Base-by-base conservation (phyloP, 2,797 vertebrate genomes). In the Onychomys torridus region DNA sequence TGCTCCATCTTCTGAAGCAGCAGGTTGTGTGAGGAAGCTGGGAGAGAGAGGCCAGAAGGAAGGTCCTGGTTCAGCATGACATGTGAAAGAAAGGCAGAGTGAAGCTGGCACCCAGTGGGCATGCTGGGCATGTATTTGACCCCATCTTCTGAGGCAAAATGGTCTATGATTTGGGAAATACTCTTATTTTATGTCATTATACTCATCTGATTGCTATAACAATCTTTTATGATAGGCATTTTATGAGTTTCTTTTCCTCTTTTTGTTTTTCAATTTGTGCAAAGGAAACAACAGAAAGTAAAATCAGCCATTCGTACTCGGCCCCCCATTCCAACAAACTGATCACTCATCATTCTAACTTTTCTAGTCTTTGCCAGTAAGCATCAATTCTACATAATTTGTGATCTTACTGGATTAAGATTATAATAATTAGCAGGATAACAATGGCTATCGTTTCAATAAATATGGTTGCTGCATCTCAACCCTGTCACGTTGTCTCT, bases 211-310 rank as follows among this genome's bases (percentile, higher is more conserved):
- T 91, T 77, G 37, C 61, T 90, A 25, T n/a, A 73, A 83, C 46
- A 67, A 86, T 40, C 40, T 29, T 61, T 82, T 83, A 43, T 43
- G 37, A 55, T 43, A 65, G 63, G 17, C 46, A 82, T 91, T 94
- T 96, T 69, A 82, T 90, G 23, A 6, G 40, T 76, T 95, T 67
- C 82, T 91, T 93, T 63, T 55, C 25, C 43, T 90, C 14, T 63
- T 88, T 77, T 77, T 37, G 49, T 71, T 93, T 91, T 95, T 92
- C n/a, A 83, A 9, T 96, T 25, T 55, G 13, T 86, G 13, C 63
- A 78, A 86, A 83, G 92, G 63, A 76, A 93, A 75, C 55, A 95
- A 71, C 32, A 89, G 91, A 75, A 95, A 92, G 71, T 37, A 81
- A 69, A 81, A 81, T 71, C 43, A 79, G 5, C 88, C 37, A n/a